Evolutionary conservation across 2,797 vertebrate genomes (phyloP).

Genomic region (Sebastes cheni): DNA sequence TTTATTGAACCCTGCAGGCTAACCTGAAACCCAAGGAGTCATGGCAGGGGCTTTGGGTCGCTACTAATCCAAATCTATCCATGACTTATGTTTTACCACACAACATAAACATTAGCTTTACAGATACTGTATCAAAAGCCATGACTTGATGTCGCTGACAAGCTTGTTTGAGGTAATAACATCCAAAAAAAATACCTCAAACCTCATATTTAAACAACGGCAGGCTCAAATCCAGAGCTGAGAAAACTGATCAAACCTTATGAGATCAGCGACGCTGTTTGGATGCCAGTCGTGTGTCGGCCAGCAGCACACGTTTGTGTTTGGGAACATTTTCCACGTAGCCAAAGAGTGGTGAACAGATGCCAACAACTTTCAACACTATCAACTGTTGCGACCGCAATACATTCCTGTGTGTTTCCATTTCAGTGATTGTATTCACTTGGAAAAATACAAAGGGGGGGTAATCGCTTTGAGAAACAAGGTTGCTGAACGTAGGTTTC

Average conservation of each 20-base stretch:
- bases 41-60: constrained; percentile 15
- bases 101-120: constrained; percentile 48
- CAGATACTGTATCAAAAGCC: background rate
- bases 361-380: constrained; percentile 68
- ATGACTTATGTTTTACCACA: constrained; percentile 39
- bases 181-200: constrained; percentile 3
- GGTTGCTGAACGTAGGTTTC: background rate
- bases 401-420: constrained; percentile 66
- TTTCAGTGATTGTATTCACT: constrained; percentile 36
- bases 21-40: constrained; percentile 50
- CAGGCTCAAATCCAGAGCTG: background rate
- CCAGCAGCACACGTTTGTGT: constrained; percentile 52
- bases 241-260: constrained; percentile 36
- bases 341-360: constrained; percentile 45
- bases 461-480: constrained; percentile 18
- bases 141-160: constrained; percentile 7
- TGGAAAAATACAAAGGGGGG: constrained; percentile 31
- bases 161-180: constrained; percentile 32
- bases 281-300: constrained; percentile 49
- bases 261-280: constrained; percentile 17
- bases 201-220: constrained; percentile 1
- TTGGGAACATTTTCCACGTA: constrained; percentile 42
- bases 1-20: constrained; percentile 28
- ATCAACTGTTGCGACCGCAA: constrained; percentile 51
- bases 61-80: constrained; percentile 46